Evolutionary conservation across 2,797 vertebrate species (phyloP), one percentile per base, ranked within the genome.

Genomic region (Meda fulgida): DNA sequence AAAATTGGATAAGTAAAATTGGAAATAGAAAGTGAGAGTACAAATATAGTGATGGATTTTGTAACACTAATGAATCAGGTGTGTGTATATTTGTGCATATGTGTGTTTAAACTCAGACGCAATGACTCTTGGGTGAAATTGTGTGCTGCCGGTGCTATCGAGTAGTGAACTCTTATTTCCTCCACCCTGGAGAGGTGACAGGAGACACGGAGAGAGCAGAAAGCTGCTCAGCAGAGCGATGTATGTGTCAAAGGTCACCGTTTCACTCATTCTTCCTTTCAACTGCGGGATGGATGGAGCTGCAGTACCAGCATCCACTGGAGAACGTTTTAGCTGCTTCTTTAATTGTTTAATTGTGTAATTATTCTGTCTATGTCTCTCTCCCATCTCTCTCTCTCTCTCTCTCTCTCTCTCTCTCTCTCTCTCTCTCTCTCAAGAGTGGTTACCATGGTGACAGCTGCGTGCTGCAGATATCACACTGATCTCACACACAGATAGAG

Each of bases 401-500:
- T 84, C 69, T 67, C 43, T 69, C 55, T 80, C 14, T 78, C 82
- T 40, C n/a, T 86, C 66, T 71, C 26, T 77, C 29, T 81, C 38
- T 86, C 81, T 89, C 46, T 48, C 84, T 71, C 65, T 82, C 71
- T 80, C 86, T 69, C 67, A 72, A 63, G 84, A 87, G 78, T 87
- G 89, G 89, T 90, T 88, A 86, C 89, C 87, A 90, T 90, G 89
- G 89, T 89, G 88, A 90, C 87, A 90, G 88, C 88, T 89, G 89
- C 81, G 34, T 29, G 85, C 88, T 90, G 88, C 88, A 88, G 87
- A 89, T 86, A 86, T 89, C 79, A 82, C 73, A 89, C 81, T 78
- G 83, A 87, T 88, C 46, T 81, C 83, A 85, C 78, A 75, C 70
- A 78, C 78, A 77, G 60, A 89, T 87, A 87, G 88, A 86, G 60